A percentile compares a stretch with the other conserved stretches of the same genome.
Conservation (phyloP, 1,140 invertebrate genomes). For the Ylistrum balloti region DNA sequence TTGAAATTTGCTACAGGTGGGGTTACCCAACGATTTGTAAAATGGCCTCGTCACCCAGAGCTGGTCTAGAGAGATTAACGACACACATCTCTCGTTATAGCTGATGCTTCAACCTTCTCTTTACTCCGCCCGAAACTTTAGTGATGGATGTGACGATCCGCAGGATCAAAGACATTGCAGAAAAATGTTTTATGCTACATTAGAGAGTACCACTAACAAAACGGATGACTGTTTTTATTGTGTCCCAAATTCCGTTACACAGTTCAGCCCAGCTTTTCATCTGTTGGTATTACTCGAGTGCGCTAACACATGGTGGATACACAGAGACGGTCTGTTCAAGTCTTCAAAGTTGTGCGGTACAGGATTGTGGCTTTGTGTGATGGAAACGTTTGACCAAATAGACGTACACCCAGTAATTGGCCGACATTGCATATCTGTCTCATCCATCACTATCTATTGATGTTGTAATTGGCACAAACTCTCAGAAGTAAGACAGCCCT, state of each 20-base stretch:
- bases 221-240: constrained; percentile 25
- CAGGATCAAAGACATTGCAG: not conserved
- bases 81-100: not conserved
- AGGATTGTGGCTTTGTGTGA: not conserved
- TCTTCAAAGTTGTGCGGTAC: not conserved
- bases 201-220: constrained; percentile 27
- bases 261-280: not conserved
- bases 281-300: not conserved
- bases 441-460: not conserved
- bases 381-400: not conserved
- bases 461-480: not conserved
- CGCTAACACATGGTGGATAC: not conserved
- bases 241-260: constrained; percentile 26
- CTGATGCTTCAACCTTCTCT: not conserved
- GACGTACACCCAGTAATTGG: not conserved
- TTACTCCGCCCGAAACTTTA: not conserved
- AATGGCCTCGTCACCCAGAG: not conserved
- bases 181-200: constrained; percentile 25
- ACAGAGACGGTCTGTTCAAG: not conserved
- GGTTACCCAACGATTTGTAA: not conserved
- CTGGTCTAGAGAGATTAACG: not conserved
- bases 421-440: not conserved
- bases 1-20: not conserved
- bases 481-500: too few relatives aligned
- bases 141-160: constrained; percentile 14